Base-by-base conservation (phyloP, 2,888 invertebrate genomes). In the Eilema depressum region DNA sequence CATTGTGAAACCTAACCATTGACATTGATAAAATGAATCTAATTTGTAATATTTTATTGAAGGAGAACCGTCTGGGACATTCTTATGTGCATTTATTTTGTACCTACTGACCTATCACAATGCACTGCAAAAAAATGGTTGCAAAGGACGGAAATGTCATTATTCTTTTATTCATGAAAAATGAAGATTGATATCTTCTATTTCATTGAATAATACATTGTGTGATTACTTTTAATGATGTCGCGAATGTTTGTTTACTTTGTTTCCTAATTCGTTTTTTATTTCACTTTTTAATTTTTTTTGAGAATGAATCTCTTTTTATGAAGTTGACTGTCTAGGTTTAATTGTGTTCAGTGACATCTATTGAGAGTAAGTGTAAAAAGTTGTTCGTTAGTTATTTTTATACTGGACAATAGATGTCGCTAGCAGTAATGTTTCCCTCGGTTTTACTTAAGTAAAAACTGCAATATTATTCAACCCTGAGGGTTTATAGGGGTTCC, bases 101-200 rank as follows among this genome's bases (percentile, higher is more conserved):
- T 10, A 68, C n/a, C n/a, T n/a, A n/a, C 79, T 79, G 75, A 82
- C 81, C 81, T 83, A 81, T 71, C 75, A 23, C 74, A 83, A 81
- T 17, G 11, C 33, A 37, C 1, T 14, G 4, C 30, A 7, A 2
- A 5, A 10, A 59, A 69, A 75, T 74, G 63, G 59, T 68, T 28
- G n/a, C 20, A 66, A 65, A 80, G 76, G 78, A 73, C 74, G 14
- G 47, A 59, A 65, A 68, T 66, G 7, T 41, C 20, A 8, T 59
- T 0, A 5, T 70, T 82, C 30, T 68, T 80, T 80, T 61, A 82
- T 82, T 76, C 76, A 82, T 82, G 26, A n/a, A 25, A 56, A 66
- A n/a, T 62, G 57, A 63, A 62, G 69, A 62, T 69, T 28, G 26
- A 60, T 68, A 30, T 63, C 74, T 33, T 65, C 65, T 68, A 72